phyloP scores from a whole-genome alignment of 2,888 invertebrate genomes.

The Nomada hirtipes region DNA sequence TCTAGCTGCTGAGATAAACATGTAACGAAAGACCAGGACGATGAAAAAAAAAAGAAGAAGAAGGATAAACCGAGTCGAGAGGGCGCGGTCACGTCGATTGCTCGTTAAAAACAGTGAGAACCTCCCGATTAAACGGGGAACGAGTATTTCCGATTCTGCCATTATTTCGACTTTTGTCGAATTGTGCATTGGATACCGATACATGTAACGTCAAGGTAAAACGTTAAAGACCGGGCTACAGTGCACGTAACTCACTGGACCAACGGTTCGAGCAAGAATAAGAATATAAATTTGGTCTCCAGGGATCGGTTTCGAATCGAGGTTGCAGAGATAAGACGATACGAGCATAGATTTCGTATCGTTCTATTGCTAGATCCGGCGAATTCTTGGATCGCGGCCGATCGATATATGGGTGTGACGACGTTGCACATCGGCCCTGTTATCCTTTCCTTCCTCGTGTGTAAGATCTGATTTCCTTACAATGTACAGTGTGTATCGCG shows the following conservation, averaged over 20 bases:
- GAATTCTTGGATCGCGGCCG: slow-evolving; percentile 51
- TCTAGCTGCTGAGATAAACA: slow-evolving; percentile 54
- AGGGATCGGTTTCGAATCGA: slow-evolving; percentile 43
- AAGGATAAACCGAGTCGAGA: neutral
- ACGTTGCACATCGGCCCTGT: slow-evolving; percentile 58
- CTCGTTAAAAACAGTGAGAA: neutral
- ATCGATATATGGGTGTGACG: slow-evolving; percentile 62
- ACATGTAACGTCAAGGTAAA: neutral
- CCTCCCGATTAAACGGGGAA: neutral
- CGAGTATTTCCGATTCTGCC: neutral
- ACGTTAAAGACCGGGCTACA: neutral
- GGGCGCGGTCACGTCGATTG: slow-evolving; percentile 1
- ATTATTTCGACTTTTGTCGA: no score
- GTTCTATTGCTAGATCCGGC: slow-evolving; percentile 36
- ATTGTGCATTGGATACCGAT: neutral
- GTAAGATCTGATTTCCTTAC: slow-evolving; percentile 72
- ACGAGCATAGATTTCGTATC: slow-evolving; percentile 54
- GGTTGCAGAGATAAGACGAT: slow-evolving; percentile 49
- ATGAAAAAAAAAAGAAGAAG: slow-evolving; percentile 18
- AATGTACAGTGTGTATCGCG: slow-evolving; percentile 65
- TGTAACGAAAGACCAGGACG: slow-evolving; percentile 36
- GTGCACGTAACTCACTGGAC: neutral
- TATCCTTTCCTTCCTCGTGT: slow-evolving; percentile 69
- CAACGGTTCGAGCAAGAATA: slow-evolving; percentile 29
- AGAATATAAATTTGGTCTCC: slow-evolving; percentile 38